Evolutionary conservation across 2,888 invertebrate species (phyloP), one percentile per base, ranked within the genome.

Genomic region (Tenthredo distinguenda): DNA sequence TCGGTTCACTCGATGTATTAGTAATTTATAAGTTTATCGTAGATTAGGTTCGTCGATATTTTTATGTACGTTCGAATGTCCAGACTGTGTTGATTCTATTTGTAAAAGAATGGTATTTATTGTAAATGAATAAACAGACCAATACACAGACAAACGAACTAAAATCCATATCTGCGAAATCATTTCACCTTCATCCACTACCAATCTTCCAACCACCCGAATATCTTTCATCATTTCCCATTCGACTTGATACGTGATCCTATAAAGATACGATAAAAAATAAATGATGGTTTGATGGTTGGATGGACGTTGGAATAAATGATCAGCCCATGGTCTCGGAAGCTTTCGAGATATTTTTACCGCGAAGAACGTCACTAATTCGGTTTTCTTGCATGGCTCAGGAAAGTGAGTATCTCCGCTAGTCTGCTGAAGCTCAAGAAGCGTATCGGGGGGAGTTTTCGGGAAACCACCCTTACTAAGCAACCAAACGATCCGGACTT

Each of bases 101-200:
- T 83, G 71, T 83, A 65, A 83, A 83, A 83, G 37, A 83, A 71
- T 71, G 83, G 81, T 90, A 90, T 90, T 90, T 90, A 90, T 90
- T 90, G 89, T 90, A 88, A 90, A 89, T 89, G 89, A 90, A 90
- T 82, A 65, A 76, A 79, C 43, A 77, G 76, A 68, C 58, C 47
- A 34, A 81, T 81, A 65, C 43, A 62, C 40, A 65, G n/a, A 6
- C 10, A n/a, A 62, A 58, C 18, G 18, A 34, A 47, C 21, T 7
- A 9, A 72, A 43, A 47, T 26, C 26, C 31, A 47, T 10, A 74
- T 77, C 9, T 15, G 1, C 18, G 26, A 34, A 15, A 34, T 68
- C 31, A 34, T 34, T 68, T 31, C 34, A n/a, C 7, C 18, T n/a
- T 7, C n/a, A 55, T 55, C n/a, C 55, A 7, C 2, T 31, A 31